These are phyloP conservation scores for Spodoptera litura DNA, from an alignment of 1,140 invertebrate species.

Conservation along the genomic window DNA sequence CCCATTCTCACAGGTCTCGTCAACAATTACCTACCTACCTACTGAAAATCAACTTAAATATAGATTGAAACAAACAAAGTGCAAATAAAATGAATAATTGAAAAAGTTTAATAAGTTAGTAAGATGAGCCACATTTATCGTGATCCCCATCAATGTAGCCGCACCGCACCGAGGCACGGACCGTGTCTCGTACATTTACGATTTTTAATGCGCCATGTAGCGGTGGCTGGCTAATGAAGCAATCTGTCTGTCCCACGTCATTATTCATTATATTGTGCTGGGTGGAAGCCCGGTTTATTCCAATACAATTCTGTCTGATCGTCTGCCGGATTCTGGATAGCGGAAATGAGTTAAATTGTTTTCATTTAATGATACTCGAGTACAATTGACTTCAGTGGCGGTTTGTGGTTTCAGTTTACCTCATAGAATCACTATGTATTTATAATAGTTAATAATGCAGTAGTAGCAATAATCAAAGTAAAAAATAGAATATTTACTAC, in stretches of 20 bases:
- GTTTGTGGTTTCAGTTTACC: neutral
- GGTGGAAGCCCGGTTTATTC: constrained; percentile 12
- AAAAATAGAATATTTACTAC: no score
- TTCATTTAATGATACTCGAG: constrained; percentile 1
- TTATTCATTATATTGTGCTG: constrained; percentile 46
- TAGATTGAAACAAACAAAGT: no score
- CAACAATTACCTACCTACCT: no score
- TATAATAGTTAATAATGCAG: neutral
- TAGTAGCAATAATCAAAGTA: no score
- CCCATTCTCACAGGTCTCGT: no score
- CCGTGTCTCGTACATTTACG: constrained; percentile 17
- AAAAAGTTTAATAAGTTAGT: neutral
- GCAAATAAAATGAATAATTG: neutral
- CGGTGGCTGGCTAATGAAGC: constrained; percentile 43
- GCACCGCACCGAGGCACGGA: neutral
- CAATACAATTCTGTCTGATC: constrained; percentile 29
- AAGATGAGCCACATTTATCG: neutral
- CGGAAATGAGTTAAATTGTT: constrained; percentile 34
- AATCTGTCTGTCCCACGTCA: constrained; percentile 41
- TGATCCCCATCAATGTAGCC: constrained; percentile 19
- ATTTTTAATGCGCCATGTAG: constrained; percentile 16
- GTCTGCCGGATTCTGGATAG: constrained; percentile 5
- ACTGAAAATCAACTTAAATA: no score
- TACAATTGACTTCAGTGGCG: neutral
- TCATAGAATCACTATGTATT: no score